Evolutionary conservation across 2,113 vertebrate genomes (phyloP).

Genomic region (Eurypyga helias): DNA sequence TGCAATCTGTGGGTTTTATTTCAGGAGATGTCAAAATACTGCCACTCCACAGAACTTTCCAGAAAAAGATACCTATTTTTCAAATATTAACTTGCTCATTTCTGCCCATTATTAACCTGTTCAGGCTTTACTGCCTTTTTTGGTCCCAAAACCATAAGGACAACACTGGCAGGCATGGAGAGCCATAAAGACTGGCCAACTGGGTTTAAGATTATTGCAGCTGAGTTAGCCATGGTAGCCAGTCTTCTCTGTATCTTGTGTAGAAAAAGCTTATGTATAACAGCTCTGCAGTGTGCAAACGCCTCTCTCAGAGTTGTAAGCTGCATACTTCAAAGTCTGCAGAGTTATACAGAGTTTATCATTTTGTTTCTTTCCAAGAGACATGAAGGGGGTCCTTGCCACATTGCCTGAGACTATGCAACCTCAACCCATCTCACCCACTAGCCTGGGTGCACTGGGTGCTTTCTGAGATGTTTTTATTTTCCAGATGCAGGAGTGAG

Average conservation of each 20-base stretch:
- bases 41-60: not conserved
- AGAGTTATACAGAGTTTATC: not conserved
- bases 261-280: not conserved
- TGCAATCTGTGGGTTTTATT: not conserved
- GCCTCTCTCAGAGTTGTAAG: not conserved
- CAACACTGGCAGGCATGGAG: not conserved
- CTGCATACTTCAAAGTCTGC: not conserved
- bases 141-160: conserved; percentile 20
- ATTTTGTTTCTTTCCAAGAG: not conserved
- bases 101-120: conserved; percentile 2
- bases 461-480: not conserved
- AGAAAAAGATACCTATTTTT: conserved; percentile 2
- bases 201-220: not conserved
- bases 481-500: not conserved
- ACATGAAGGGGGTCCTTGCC: not conserved
- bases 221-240: not conserved
- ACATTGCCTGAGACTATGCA: not conserved
- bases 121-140: not conserved
- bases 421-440: not conserved
- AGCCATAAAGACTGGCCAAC: not conserved
- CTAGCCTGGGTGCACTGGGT: not conserved
- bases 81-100: conserved; percentile 6
- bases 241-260: not conserved
- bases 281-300: not conserved
- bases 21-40: not conserved